Evolutionary conservation across 2,113 vertebrate species (phyloP).

Genomic region (Larimichthys polyactis): DNA sequence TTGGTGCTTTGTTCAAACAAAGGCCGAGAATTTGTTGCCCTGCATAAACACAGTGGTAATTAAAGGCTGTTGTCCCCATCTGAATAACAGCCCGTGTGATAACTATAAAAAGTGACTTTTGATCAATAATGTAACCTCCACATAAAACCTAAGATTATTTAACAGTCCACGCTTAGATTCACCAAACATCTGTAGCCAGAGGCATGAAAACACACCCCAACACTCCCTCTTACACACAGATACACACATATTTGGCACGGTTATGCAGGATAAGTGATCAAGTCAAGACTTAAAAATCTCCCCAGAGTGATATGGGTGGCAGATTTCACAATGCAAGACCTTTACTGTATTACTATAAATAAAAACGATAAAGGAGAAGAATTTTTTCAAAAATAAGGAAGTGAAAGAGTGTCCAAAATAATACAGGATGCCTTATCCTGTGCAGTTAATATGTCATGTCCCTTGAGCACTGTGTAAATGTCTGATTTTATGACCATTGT

Average conservation of each 20-base stretch:
- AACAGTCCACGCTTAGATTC: slow-evolving; percentile 33
- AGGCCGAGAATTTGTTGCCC: slow-evolving; percentile 32
- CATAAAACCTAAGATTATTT: slow-evolving; percentile 22
- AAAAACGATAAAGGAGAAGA: slow-evolving; percentile 25
- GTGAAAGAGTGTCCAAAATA: slow-evolving; percentile 52
- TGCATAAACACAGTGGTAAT: slow-evolving; percentile 29
- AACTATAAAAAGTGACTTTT: slow-evolving; percentile 8
- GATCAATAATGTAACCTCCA: slow-evolving; percentile 11
- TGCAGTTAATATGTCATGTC: slow-evolving; percentile 55
- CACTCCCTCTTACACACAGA: slow-evolving; percentile 21
- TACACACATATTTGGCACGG: slow-evolving; percentile 50
- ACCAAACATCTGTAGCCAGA: slow-evolving; percentile 52
- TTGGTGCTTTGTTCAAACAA: slow-evolving; percentile 49
- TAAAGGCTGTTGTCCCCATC: slow-evolving; percentile 25
- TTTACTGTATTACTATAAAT: slow-evolving; percentile 41
- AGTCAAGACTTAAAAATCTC: slow-evolving; percentile 66
- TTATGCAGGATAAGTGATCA: slow-evolving; percentile 50
- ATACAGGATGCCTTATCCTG: slow-evolving; percentile 45
- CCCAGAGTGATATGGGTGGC: slow-evolving; percentile 36
- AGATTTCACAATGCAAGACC: slow-evolving; percentile 62
- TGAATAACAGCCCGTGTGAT: background rate
- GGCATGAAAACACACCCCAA: slow-evolving; percentile 52
- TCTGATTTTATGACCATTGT: slow-evolving; percentile 63
- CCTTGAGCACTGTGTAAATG: slow-evolving; percentile 50
- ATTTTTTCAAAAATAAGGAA: slow-evolving; percentile 57